A percentile compares a stretch with the other conserved stretches of the same genome.
These are phyloP conservation scores for Leptinotarsa lineolata DNA, from an alignment of 1,140 invertebrate genomes.

Conservation along the genomic window DNA sequence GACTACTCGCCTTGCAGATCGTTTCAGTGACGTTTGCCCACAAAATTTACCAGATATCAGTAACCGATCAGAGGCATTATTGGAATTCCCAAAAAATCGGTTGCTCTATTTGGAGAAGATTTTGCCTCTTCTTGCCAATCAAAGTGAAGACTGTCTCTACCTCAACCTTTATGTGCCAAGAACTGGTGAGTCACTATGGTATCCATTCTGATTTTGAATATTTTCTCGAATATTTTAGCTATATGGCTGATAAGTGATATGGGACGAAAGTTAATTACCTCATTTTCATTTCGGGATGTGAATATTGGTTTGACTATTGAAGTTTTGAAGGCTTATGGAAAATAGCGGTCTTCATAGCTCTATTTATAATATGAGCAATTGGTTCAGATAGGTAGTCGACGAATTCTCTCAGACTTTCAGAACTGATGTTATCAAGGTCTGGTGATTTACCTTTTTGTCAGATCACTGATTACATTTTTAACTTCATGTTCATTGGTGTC, in stretches of 20 bases:
- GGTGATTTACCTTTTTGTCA: too few species aligned
- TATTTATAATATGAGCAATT: neutral
- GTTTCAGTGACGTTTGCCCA: constrained; percentile 86
- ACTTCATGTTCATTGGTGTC: too few species aligned
- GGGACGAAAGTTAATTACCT: too few species aligned
- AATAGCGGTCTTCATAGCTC: too few species aligned
- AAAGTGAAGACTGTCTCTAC: constrained; percentile 97
- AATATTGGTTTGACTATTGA: too few species aligned
- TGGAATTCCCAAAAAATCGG: constrained; percentile 76
- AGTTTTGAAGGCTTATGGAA: too few species aligned
- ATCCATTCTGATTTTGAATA: too few species aligned
- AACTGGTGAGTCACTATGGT: constrained; percentile 70
- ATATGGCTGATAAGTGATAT: too few species aligned
- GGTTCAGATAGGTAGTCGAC: neutral
- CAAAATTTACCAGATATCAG: constrained; percentile 74
- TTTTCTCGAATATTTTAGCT: too few species aligned
- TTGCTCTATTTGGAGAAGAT: constrained; percentile 81
- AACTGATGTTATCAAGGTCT: too few species aligned
- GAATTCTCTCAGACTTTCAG: neutral
- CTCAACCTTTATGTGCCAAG: constrained; percentile 93
- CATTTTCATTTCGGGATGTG: too few species aligned
- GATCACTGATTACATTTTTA: too few species aligned
- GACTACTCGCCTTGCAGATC: constrained; percentile 78
- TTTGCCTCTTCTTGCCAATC: constrained; percentile 80
- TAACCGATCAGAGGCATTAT: constrained; percentile 73